A percentile compares a stretch with the other conserved stretches of the same genome.
phyloP scores from a whole-genome alignment of 2,888 invertebrate species.

The Cryptus viduatorius region DNA sequence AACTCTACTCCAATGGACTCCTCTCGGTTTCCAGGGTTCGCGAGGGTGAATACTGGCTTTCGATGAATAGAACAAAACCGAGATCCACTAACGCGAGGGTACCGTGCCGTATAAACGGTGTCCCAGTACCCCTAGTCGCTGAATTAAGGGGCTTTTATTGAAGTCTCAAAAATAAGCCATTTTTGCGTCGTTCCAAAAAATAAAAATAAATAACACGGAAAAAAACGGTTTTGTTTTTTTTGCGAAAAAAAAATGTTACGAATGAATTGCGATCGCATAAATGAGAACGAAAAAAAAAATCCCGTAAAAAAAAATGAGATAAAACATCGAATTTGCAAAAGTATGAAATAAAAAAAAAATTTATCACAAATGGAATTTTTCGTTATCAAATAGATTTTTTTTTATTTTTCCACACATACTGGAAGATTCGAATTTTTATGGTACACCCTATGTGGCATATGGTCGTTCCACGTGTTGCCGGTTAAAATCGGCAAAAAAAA shows the following conservation, averaged over 20 bases:
- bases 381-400: not conserved
- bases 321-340: not conserved
- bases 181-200: too few relatives aligned
- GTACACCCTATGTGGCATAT: not conserved
- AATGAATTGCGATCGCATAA: too few relatives aligned
- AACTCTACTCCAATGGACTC: slow-evolving; percentile 14
- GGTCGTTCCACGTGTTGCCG: slow-evolving; percentile 47
- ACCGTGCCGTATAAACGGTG: not conserved
- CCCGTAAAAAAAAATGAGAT: not conserved
- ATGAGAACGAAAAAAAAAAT: not conserved
- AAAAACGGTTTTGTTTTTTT: not conserved
- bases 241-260: not conserved
- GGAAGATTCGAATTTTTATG: not conserved
- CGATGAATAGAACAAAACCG: slow-evolving; percentile 56
- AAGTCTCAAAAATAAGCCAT: not conserved
- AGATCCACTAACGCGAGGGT: slow-evolving; percentile 24
- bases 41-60: not conserved
- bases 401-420: not conserved
- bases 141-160: not conserved
- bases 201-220: too few relatives aligned
- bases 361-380: not conserved
- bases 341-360: too few relatives aligned
- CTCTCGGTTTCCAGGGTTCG: slow-evolving; percentile 1
- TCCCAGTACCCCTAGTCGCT: not conserved
- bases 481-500: not conserved